Base-by-base conservation (phyloP, 2,888 invertebrate species). In the Asteroscopus sphinx region DNA sequence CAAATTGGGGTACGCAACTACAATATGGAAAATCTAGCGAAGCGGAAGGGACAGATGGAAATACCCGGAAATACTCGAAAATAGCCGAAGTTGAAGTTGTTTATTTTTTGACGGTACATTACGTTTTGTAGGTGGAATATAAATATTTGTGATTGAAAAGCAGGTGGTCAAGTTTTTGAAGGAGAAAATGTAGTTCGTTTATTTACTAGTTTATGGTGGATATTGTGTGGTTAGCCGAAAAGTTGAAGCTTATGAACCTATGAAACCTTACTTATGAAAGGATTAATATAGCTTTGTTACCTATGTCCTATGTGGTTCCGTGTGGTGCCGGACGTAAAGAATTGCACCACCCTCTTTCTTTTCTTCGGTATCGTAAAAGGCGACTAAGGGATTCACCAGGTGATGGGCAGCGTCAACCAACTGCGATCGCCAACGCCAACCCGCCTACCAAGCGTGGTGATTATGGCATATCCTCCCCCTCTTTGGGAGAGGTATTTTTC, bases 31-130 rank as follows among this genome's bases (percentile, higher is more conserved):
- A 84, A 79, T 79, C 73, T 79, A 81, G 63, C 73, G 76, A 76
- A 58, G 83, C 86, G 89, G 87, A 91, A 91, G 87, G 89, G 88
- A 86, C 86, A 76, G 68, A 59, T 71, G 68, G 76, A 77, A 80
- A 77, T 78, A 70, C 52, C 64, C 75, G 58, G 39, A 58, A 67
- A 59, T 67, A 67, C 40, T 12, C 54, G 68, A 63, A 32, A 67
- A 51, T 42, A 35, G 25, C 53, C 74, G 75, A 76, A 72, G 63
- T 54, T 64, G 45, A 70, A 81, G 70, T 86, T 89, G 89, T 90
- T 89, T 88, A 87, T 87, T 86, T 86, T 80, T 82, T 76, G 56
- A 73, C 44, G 66, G 73, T 65, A 76, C 64, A 76, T 76, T 74
- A 60, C 32, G 5, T 57, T 61, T 61, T 56, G 52, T 53, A 49